Evolutionary conservation across 2,797 vertebrate species (phyloP).

Genomic region (Crenichthys baileyi): DNA sequence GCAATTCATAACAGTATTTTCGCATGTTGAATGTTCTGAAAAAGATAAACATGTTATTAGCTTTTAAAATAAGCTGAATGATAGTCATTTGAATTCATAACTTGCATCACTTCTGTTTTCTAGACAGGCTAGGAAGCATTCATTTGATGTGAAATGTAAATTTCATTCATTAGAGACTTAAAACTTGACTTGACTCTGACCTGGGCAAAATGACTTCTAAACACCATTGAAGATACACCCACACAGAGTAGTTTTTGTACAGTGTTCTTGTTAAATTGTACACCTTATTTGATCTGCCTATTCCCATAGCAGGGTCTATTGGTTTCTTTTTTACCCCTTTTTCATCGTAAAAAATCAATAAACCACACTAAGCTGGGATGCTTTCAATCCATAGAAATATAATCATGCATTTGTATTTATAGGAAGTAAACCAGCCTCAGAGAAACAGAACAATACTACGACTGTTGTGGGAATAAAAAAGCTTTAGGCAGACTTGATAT

Average conservation of each 20-base stretch:
- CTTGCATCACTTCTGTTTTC: not conserved
- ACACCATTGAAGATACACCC: not conserved
- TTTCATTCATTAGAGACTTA: not conserved
- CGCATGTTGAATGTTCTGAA: not conserved
- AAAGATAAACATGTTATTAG: not conserved
- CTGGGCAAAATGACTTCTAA: not conserved
- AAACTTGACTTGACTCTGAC: not conserved
- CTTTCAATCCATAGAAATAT: constrained; percentile 78
- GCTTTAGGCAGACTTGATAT: constrained; percentile 56
- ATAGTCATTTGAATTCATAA: not conserved
- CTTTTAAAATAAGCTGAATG: not conserved
- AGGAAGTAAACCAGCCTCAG: constrained; percentile 57
- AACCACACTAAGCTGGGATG: constrained; percentile 58
- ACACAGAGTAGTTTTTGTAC: constrained; percentile 28
- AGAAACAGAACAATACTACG: constrained; percentile 60
- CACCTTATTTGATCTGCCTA: constrained; percentile 65
- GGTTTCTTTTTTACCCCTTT: constrained; percentile 64
- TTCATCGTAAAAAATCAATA: constrained; percentile 75
- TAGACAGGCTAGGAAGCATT: not conserved
- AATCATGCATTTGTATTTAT: constrained; percentile 75
- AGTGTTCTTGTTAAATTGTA: constrained; percentile 56
- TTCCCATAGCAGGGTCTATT: constrained; percentile 56
- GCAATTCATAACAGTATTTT: not conserved
- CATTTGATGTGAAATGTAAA: not conserved
- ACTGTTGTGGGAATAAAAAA: constrained; percentile 43